Evolutionary conservation across 1,140 invertebrate species (phyloP).

Genomic region (Cherax destructor): DNA sequence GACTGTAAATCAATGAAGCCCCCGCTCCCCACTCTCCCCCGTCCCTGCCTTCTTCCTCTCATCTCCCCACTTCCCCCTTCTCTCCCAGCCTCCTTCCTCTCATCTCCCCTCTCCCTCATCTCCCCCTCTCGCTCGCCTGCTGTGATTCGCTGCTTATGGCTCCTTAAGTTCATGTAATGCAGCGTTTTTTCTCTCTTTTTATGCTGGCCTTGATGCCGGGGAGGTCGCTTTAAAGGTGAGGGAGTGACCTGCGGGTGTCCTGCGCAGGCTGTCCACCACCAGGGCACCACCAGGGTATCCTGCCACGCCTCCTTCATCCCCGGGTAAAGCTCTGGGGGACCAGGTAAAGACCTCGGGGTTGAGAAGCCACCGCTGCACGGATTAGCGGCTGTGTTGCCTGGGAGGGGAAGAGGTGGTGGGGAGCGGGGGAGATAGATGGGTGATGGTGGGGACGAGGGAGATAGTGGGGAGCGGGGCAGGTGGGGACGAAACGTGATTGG

Average conservation of each 20-base stretch:
- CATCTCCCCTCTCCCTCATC: neutral
- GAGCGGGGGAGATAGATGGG: neutral
- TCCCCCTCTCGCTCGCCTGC: neutral
- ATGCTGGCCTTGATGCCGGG: neutral
- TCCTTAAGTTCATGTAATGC: conserved; percentile 38
- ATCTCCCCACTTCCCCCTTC: no score
- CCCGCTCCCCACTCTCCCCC: neutral
- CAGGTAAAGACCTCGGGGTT: neutral
- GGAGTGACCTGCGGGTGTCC: no score
- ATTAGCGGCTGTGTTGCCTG: neutral
- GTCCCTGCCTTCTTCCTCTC: neutral
- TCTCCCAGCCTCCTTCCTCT: no score
- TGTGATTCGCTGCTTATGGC: conserved; percentile 37
- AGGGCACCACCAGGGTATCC: neutral
- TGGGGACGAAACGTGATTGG: neutral
- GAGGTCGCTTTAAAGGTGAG: neutral
- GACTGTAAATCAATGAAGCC: conserved; percentile 25
- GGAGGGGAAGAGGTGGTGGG: no score
- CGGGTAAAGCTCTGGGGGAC: neutral
- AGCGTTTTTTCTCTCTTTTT: conserved; percentile 10
- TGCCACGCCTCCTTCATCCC: neutral
- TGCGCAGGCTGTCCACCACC: no score
- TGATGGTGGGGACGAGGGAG: neutral
- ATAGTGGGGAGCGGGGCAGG: neutral
- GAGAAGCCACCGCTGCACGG: neutral